A percentile compares a stretch with the other conserved stretches of the same genome.
phyloP scores from a whole-genome alignment of 1,140 invertebrate species.

The Papilio dardanus region DNA sequence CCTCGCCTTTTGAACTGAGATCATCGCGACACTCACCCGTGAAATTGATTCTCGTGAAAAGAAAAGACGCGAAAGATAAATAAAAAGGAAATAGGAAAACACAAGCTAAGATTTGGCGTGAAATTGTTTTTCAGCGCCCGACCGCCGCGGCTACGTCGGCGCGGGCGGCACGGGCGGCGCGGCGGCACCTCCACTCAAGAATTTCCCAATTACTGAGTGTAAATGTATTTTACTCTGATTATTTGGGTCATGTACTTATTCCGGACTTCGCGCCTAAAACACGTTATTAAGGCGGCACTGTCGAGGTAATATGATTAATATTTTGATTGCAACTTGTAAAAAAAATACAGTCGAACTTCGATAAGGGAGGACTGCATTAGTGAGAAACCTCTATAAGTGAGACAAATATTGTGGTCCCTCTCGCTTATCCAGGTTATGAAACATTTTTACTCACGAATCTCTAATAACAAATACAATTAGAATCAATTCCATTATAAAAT shows the following conservation, averaged over 20 bases:
- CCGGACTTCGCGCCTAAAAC: not conserved
- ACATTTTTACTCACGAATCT: no score
- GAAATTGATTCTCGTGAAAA: constrained; percentile 82
- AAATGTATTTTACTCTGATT: constrained; percentile 76
- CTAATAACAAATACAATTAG: constrained; percentile 15
- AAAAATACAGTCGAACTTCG: no score
- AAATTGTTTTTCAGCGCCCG: constrained; percentile 81
- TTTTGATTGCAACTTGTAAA: not conserved
- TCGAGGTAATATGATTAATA: constrained; percentile 18
- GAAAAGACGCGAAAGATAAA: constrained; percentile 82
- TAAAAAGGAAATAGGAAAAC: constrained; percentile 82
- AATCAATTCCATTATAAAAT: constrained; percentile 20
- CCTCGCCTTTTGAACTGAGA: constrained; percentile 79
- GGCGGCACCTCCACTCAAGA: constrained; percentile 68
- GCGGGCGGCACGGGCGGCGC: no score
- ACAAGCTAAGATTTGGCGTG: constrained; percentile 82
- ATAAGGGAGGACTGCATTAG: no score
- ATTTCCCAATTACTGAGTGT: constrained; percentile 80
- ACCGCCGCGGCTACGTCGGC: constrained; percentile 60
- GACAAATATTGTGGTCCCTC: no score
- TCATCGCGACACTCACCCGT: constrained; percentile 81
- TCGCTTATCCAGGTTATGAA: no score
- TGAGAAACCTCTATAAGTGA: no score
- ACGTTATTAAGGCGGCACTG: not conserved
- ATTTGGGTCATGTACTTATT: constrained; percentile 58